Conservation (phyloP, 2,888 invertebrate genomes). For the Malthinus seriepunctatus region DNA sequence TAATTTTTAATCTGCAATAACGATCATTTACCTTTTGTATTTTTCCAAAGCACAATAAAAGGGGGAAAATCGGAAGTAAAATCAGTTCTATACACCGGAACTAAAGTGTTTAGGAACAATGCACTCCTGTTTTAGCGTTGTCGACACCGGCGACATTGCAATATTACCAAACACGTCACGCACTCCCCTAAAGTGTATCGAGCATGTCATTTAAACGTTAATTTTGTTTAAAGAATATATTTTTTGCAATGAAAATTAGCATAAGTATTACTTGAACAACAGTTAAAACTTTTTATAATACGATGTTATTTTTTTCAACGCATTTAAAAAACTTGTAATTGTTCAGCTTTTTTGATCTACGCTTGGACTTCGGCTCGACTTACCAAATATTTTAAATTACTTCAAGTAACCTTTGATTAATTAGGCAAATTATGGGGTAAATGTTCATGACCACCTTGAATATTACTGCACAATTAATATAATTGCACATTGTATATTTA, state of each 20-base stretch:
- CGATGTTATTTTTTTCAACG: too few relatives aligned
- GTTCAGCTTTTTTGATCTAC: too few relatives aligned
- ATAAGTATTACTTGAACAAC: not conserved
- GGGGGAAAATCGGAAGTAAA: slow-evolving; percentile 8
- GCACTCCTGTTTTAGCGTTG: slow-evolving; percentile 13
- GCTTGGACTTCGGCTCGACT: too few relatives aligned
- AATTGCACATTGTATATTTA: too few relatives aligned
- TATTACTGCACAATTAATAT: too few relatives aligned
- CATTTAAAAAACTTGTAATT: too few relatives aligned
- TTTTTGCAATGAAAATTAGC: slow-evolving; percentile 11
- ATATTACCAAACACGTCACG: slow-evolving; percentile 23
- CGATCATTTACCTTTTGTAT: not conserved
- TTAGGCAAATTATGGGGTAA: too few relatives aligned
- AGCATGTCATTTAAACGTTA: slow-evolving; percentile 37
- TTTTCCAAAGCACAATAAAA: slow-evolving; percentile 4
- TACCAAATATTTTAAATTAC: too few relatives aligned
- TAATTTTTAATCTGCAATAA: too few relatives aligned
- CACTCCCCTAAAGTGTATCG: slow-evolving; percentile 6
- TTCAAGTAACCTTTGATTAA: too few relatives aligned
- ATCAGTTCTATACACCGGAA: slow-evolving; percentile 13
- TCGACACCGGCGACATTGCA: slow-evolving; percentile 16
- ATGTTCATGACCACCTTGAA: too few relatives aligned
- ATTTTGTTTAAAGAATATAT: slow-evolving; percentile 28
- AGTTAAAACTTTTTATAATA: not conserved
- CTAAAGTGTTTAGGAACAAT: slow-evolving; percentile 13